phyloP scores from a whole-genome alignment of 23 tunicate genomes.

The Trididemnum clinides region DNA sequence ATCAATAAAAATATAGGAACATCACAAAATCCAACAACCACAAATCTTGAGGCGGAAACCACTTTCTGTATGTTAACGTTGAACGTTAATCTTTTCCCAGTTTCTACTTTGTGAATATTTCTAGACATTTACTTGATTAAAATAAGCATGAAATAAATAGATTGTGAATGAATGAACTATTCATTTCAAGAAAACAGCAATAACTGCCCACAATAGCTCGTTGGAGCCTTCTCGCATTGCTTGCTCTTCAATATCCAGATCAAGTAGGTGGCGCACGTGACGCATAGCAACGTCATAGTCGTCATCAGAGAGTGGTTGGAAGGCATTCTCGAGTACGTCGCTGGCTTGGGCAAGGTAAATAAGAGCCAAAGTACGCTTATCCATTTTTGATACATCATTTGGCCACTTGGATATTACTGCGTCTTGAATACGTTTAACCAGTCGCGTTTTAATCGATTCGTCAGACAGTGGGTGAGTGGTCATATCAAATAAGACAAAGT shows the following conservation, averaged over 20 bases:
- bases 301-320: conserved; percentile 95
- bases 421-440: conserved; percentile 94
- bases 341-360: conserved; percentile 97
- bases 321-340: conserved; percentile 99
- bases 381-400: conserved; percentile 96
- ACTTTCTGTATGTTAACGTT: too few relatives aligned
- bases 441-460: conserved; percentile 64
- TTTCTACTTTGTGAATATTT: too few relatives aligned
- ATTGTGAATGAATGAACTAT: too few relatives aligned
- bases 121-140: too few relatives aligned
- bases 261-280: conserved; percentile 88
- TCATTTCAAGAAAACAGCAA: conserved; percentile 84
- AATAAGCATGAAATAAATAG: too few relatives aligned
- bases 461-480: conserved; percentile 96
- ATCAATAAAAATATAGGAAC: too few relatives aligned
- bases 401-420: conserved; percentile 99
- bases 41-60: too few relatives aligned
- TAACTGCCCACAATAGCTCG: conserved; percentile 97
- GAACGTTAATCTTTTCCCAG: too few relatives aligned
- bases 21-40: too few relatives aligned
- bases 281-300: conserved; percentile 99
- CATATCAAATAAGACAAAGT: conserved; percentile 97
- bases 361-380: conserved; percentile 88
- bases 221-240: conserved; percentile 53
- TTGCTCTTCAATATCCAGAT: conserved; percentile 94